Base-by-base conservation (phyloP, 2,888 invertebrate species). In the Drosophila paranaensis region DNA sequence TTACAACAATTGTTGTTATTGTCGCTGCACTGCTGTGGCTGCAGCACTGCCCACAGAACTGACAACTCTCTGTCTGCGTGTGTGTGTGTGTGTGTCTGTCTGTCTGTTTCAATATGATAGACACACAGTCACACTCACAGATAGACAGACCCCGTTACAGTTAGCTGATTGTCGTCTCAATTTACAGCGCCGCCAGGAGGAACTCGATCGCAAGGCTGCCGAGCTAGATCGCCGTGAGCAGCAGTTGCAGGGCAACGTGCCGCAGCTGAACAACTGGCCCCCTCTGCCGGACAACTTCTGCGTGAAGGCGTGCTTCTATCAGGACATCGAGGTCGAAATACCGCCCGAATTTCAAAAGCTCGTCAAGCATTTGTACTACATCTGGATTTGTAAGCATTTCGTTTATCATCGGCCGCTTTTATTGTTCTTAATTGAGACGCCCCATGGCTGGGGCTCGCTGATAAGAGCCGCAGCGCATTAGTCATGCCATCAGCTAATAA, bases 241-340 rank as follows among this genome's bases (percentile, higher is more conserved):
- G 80, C 97, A 98, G 93, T 94, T 98, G 79, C 93, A 95, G 43
- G 91, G 92, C 43, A 93, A 94, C 58, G 95, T 95, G 43, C 95
- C 95, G 8, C 93, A 97, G 81, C 95, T 96, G 82, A 99, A 99
- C 93, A 99, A 99, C 93, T 99, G 99, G 98, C 99, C 99, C 2
- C 99, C 99, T 0, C 93, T 99, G 77, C 99, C 99, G 1, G 95
- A 96, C 60, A 96, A 96, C 90, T 97, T 97, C 88, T 98, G 98
- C 71, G 95, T 99, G 73, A 97, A 98, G 92, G 99, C 99, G 0
- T 99, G 99, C 93, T 99, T 99, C 94, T 99, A 99, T 93, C 99
- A 99, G 94, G 99, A 99, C 93, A 98, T 99, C 87, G 97, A 98
- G 92, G 97, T 99, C 53, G 99, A 99, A 92, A 99, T 99, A 92